phyloP scores from a whole-genome alignment of 1,140 invertebrate genomes.

The Stegodyphus dumicola region DNA sequence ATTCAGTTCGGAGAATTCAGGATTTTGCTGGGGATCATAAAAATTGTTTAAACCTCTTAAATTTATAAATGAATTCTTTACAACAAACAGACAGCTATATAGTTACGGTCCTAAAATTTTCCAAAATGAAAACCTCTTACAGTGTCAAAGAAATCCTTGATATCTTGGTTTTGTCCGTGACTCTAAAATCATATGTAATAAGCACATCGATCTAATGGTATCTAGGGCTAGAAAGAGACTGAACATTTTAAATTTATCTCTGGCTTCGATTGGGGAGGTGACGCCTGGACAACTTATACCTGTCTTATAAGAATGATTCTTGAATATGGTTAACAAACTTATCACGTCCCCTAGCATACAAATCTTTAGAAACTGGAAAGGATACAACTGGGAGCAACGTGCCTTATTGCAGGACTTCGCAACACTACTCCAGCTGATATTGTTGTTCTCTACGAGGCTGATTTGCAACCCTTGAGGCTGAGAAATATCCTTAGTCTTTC shows the following conservation, averaged over 20 bases:
- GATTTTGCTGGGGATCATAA: too few relatives aligned
- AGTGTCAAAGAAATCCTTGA: not conserved
- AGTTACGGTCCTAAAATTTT: not conserved
- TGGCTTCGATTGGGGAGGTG: not conserved
- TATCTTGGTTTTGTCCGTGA: not conserved
- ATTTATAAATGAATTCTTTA: too few relatives aligned
- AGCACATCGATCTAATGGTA: not conserved
- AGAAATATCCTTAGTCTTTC: not conserved
- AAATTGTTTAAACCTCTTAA: too few relatives aligned
- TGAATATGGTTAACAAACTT: not conserved
- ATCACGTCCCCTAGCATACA: not conserved
- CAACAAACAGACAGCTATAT: not conserved
- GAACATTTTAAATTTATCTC: not conserved
- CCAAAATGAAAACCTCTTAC: not conserved
- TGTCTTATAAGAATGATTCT: not conserved
- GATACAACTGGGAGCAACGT: not conserved
- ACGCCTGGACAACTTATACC: not conserved
- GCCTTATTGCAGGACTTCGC: not conserved
- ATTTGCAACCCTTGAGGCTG: not conserved
- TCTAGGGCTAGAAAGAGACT: not conserved
- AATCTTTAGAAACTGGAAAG: slow-evolving; percentile 6
- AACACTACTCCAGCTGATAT: not conserved
- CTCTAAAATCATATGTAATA: not conserved
- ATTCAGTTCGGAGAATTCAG: too few relatives aligned
- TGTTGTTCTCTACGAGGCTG: slow-evolving; percentile 3